Percentiles rank a stretch among this genome's conserved stretches.
phyloP scores from a whole-genome alignment of 1,140 invertebrate genomes.

The Melitaea cinxia region DNA sequence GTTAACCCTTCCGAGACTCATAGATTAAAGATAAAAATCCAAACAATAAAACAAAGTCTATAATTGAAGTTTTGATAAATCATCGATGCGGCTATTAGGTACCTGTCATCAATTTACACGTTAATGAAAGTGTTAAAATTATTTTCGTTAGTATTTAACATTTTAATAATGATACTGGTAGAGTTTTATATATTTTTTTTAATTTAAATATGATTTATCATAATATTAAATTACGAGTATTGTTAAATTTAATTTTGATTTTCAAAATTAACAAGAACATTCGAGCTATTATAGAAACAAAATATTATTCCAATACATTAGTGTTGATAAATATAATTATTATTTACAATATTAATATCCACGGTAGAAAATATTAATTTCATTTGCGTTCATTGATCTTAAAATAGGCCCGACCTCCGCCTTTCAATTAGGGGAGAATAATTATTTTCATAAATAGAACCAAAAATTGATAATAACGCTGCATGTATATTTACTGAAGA shows the following conservation, averaged over 20 bases:
- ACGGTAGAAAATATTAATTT: conserved; percentile 77
- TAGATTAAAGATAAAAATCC: conserved; percentile 64
- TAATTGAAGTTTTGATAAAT: conserved; percentile 72
- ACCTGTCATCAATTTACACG: conserved; percentile 31
- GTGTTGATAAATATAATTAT: conserved; percentile 53
- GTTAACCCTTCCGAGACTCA: conserved; percentile 51
- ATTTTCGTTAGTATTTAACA: conserved; percentile 12
- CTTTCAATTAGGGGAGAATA: conserved; percentile 72
- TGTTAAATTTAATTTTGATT: neutral
- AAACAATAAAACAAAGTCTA: conserved; percentile 62
- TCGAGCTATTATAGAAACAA: neutral
- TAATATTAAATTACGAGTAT: neutral
- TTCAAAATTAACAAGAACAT: neutral
- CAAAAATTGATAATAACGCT: conserved; percentile 53
- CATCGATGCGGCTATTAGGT: conserved; percentile 40
- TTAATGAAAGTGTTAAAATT: conserved; percentile 23
- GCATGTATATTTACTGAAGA: conserved; percentile 66
- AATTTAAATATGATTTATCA: neutral
- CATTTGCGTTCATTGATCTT: conserved; percentile 75
- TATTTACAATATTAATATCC: conserved; percentile 48
- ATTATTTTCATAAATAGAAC: conserved; percentile 74
- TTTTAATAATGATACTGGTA: neutral
- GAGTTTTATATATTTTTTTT: neutral
- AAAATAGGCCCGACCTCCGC: conserved; percentile 56
- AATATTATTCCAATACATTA: neutral